Evolutionary conservation across 2,888 invertebrate species (phyloP), one percentile per base, ranked within the genome.

Genomic region (Chouioia cunea): DNA sequence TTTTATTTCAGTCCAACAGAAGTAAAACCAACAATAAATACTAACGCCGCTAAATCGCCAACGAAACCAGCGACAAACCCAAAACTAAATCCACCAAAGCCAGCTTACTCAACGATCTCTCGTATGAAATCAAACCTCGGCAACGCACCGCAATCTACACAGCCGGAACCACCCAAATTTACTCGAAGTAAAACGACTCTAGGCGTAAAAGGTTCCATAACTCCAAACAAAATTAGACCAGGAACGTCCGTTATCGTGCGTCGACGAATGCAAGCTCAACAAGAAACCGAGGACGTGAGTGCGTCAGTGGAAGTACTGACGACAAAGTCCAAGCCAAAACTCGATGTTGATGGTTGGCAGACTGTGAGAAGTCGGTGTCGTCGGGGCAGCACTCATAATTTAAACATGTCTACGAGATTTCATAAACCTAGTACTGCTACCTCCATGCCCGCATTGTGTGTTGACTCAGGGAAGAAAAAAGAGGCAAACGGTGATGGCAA

Each of bases 391-490:
- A 90, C 90, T 16, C 90, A 91, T 70, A 87, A 86, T 77, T 84
- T 88, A 0, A 88, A 88, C 74, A 87, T 88, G 77, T 88, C 91
- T 0, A 92, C 92, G 74, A 89, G 95, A 72, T 95, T 93, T 80
- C 90, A 93, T 79, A 93, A 93, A 81, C 94, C 95, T 0, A 93
- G 93, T 1, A 93, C 94, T 0, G 94, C 95, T 0, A 92, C 93
- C 0, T 94, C 94, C 74, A 83, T 95, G 63, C 95, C 95, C 0
- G 93, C 94, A 0, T 83, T 95, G 1, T 71, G 69, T 36, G 63
- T 68, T 91, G 82, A 23, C 78, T 83, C 62, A 79, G 81, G 58
- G 79, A 80, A 1, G 71, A 74, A 43, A 84, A 81, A 46, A 82
- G 76, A 63, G 79, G 65, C 82, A 0, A 82, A 82, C 23, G 76